A percentile compares a stretch with the other conserved stretches of the same genome.
Evolutionary conservation across 2,888 invertebrate genomes (phyloP).

Genomic region (Aplocera efformata): DNA sequence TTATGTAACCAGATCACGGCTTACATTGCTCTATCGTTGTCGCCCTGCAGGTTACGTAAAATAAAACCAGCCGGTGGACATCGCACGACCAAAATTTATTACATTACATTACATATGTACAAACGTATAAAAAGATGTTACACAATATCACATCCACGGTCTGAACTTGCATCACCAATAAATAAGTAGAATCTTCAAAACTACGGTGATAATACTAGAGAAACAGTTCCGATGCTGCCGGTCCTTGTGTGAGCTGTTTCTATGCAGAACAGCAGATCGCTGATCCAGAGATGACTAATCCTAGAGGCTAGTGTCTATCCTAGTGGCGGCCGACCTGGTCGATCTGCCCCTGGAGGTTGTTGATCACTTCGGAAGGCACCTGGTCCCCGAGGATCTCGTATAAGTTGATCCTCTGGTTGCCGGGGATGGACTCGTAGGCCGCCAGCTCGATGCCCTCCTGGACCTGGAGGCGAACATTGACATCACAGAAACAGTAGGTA

Average conservation of each 20-base stretch:
- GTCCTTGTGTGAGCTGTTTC: conserved; percentile 1
- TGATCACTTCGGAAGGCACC: conserved; percentile 92
- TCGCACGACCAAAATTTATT: conserved; percentile 57
- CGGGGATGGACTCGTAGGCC: conserved; percentile 92
- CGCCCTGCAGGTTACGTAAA: conserved; percentile 48
- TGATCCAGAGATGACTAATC: conserved; percentile 7
- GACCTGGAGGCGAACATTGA: conserved; percentile 65
- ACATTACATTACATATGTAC: conserved; percentile 65
- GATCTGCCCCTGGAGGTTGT: conserved; percentile 91
- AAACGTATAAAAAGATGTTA: conserved; percentile 70
- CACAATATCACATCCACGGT: conserved; percentile 71
- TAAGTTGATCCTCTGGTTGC: conserved; percentile 91
- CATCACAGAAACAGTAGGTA: no score
- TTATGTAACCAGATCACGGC: conserved; percentile 32
- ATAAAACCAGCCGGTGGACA: conserved; percentile 48
- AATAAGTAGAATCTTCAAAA: conserved; percentile 41
- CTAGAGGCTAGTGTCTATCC: conserved; percentile 11
- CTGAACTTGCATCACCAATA: conserved; percentile 66
- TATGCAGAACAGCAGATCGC: conserved; percentile 3
- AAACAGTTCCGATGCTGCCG: conserved; percentile 12
- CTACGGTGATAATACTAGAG: conserved; percentile 25
- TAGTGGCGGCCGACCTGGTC: conserved; percentile 88
- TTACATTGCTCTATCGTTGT: conserved; percentile 29
- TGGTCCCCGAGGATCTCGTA: conserved; percentile 91
- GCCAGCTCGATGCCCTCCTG: conserved; percentile 93